Evolutionary conservation across 2,797 vertebrate species (phyloP), one percentile per base, ranked within the genome.

Genomic region (Ptychadena robeensis): DNA sequence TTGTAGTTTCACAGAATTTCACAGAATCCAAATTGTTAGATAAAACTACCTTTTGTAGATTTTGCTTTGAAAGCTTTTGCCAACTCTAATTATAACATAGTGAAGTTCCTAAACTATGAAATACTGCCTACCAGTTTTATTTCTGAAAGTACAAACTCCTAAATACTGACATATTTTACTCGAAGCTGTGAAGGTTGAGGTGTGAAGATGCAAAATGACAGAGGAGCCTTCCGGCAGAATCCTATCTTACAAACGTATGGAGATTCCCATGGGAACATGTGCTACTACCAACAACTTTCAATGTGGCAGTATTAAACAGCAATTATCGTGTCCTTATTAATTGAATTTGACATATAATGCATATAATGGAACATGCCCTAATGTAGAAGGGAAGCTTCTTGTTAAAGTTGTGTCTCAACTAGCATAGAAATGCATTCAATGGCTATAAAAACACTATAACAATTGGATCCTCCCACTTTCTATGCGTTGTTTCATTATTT

Each of bases 161-260:
- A 59, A 61, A 70, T 79, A 67, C n/a, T 79, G 25, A 30, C 37
- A 53, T 53, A 28, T 38, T 44, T 72, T 72, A 37, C 48, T 79
- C 57, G 15, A 34, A 71, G 32, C 30, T 71, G 28, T 34, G 40
- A 81, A 69, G 40, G 72, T 73, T 73, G 35, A 34, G 37, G 53
- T 71, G 32, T 9, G 27, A 57, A 64, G 68, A 71, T 71, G 25
- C 63, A 44, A 40, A 40, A 61, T 72, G 59, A 73, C 69, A 64
- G 69, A 73, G 28, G 15, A 65, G 57, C 69, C 68, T 73, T n/a
- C 37, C 38, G 68, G 79, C 57, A 48, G 34, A 44, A 38, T 80
- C 53, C 71, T 73, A 64, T 32, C 38, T 65, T 80, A 70, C 57
- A 40, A 38, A 71, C 15, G 38, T 71, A 70, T 71, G n/a, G 27